A percentile compares a stretch with the other conserved stretches of the same genome.
Conservation (phyloP, 2,888 invertebrate genomes). For the Cancer borealis region DNA sequence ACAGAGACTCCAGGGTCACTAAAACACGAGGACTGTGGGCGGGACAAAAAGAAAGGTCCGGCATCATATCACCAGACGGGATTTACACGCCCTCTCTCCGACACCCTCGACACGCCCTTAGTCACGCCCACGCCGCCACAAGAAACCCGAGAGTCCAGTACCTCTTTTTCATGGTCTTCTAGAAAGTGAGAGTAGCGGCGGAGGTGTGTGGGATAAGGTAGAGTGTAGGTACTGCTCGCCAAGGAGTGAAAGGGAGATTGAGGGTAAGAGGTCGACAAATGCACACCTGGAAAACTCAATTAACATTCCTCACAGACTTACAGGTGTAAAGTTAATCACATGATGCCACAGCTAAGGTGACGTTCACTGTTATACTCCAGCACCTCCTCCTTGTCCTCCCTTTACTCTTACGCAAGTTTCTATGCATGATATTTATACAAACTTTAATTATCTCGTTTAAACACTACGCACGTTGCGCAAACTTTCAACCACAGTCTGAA, state of each 20-base stretch:
- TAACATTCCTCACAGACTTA: not conserved
- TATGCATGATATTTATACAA: not conserved
- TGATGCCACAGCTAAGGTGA: not conserved
- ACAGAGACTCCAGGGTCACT: not conserved
- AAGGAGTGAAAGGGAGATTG: constrained; percentile 2
- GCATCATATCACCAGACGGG: not conserved
- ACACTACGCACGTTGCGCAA: not conserved
- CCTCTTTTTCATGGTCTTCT: constrained; percentile 7
- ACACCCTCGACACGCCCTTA: constrained; percentile 1
- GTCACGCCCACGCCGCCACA: constrained; percentile 14
- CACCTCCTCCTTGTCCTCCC: not conserved
- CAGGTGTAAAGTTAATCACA: not conserved
- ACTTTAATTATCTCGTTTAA: not conserved
- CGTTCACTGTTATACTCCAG: too few relatives aligned
- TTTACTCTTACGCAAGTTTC: not conserved
- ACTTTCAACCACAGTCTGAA: not conserved
- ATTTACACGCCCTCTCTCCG: not conserved
- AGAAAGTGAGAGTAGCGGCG: constrained; percentile 16
- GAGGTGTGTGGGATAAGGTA: not conserved
- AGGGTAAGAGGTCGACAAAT: not conserved
- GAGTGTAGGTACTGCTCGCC: not conserved
- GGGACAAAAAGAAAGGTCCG: not conserved
- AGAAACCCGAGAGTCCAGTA: constrained; percentile 22
- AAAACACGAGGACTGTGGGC: not conserved
- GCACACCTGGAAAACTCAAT: not conserved